Base-by-base conservation (phyloP, 2,888 invertebrate genomes). In the Nomada hirtipes region DNA sequence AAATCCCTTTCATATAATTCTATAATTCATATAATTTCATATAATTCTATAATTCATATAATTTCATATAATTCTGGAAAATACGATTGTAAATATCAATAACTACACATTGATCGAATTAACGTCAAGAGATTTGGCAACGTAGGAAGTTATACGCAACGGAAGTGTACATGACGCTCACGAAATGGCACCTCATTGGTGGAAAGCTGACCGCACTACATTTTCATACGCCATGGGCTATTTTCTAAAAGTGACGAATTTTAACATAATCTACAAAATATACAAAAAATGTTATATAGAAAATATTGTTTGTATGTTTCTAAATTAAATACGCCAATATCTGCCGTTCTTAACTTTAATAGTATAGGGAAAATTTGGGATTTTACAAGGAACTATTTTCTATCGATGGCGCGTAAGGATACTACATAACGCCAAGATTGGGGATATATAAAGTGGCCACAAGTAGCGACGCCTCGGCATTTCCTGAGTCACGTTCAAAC, bases 401-500 rank as follows among this genome's bases (percentile, higher is more conserved):
- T 72, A 79, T 80, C 59, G 85, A 70, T 78, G 57, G 84, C 74
- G 92, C 92, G 92, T 42, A 92, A 76, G 85, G 70, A 82, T 79
- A 90, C 90, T 69, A 53, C 53, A 42, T 81, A 84, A 79, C 52
- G 44, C 2, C 4, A 42, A 1, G 23, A 23, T n/a, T 18, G 10
- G 36, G 55, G 75, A 65, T 91, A 92, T 91, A 92, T 89, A 91
- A 89, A 80, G 44, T 72, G 84, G 89, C 87, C 76, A 87, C 76
- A 20, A 4, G 4, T 23, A 26, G 50, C 42, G 42, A 0, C 4
- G 15, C 53, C 18, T 70, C 55, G 82, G 76, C 90, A 92, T 89
- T 92, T 86, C 86, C 83, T 83, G 83, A 76, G 84, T 83, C 80
- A 67, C 84, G 79, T 60, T 87, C 87, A 63, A 86, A 50, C 76